phyloP scores from a whole-genome alignment of 2,797 vertebrate genomes.

The Acipenser transmontanus region DNA sequence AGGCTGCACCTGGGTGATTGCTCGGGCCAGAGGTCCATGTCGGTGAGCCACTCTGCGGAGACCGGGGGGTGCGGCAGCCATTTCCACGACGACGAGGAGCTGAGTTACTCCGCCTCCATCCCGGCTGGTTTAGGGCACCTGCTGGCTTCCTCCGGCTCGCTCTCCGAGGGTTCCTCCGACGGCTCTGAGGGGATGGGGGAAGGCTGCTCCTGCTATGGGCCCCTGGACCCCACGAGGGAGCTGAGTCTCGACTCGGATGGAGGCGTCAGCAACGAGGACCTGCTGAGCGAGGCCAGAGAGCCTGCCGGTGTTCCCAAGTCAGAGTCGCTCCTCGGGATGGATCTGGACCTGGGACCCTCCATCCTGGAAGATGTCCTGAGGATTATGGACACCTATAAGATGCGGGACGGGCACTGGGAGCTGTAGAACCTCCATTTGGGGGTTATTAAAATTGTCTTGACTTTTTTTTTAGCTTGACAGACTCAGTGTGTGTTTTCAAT shows the following conservation, averaged over 20 bases:
- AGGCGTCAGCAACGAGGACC: constrained; percentile 64
- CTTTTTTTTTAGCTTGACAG: too few species aligned
- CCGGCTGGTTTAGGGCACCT: constrained; percentile 36
- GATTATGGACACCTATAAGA: constrained; percentile 76
- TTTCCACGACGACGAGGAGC: constrained; percentile 37
- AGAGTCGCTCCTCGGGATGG: constrained; percentile 54
- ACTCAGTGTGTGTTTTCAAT: too few species aligned
- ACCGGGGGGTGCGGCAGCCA: constrained; percentile 35
- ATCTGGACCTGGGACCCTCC: constrained; percentile 74
- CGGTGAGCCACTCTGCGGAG: constrained; percentile 40
- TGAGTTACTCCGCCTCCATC: constrained; percentile 46
- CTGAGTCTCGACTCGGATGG: constrained; percentile 63
- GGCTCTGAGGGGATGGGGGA: constrained; percentile 55
- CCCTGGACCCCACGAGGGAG: constrained; percentile 46
- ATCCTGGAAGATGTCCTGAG: constrained; percentile 71
- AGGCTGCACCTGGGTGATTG: constrained; percentile 66
- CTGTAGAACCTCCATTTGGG: constrained; percentile 27
- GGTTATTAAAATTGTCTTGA: too few species aligned
- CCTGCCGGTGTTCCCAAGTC: constrained; percentile 51
- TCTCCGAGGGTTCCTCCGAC: constrained; percentile 65
- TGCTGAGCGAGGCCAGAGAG: constrained; percentile 54
- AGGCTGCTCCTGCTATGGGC: constrained; percentile 26
- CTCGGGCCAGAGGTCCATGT: constrained; percentile 37
- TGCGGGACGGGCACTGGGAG: constrained; percentile 49
- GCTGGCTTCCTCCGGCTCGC: constrained; percentile 57